Base-by-base conservation (phyloP, 2,888 invertebrate species). In the Aelia acuminata region DNA sequence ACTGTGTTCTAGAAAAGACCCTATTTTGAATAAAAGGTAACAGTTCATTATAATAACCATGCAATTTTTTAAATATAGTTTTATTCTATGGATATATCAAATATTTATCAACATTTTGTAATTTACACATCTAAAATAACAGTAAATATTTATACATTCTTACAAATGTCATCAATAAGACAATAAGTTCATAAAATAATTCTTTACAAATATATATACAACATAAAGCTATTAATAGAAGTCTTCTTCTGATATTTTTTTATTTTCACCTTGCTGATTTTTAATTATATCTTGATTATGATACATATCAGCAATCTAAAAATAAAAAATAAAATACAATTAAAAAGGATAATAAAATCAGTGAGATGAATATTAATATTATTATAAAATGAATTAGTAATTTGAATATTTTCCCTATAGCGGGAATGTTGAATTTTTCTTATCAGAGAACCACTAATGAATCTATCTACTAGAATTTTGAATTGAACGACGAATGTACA, bases 261-360 rank as follows among this genome's bases (percentile, higher is more conserved):
- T 91, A 3, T 91, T 90, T 89, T 92, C 92, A 39, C 89, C 91
- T 89, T 93, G 92, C 91, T 95, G 94, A 92, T 96, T 96, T 91
- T 96, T 95, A 47, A 99, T 96, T 93, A 97, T 97, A 92, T 98
- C 98, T 93, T 99, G 99, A 91, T 94, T 96, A 5, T 95, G 95
- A 93, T 99, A 99, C 96, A 99, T 95, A 57, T 95, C 94, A 0
- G 97, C 97, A 63, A 98, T 94, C 93, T 93, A 90, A 26, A 91
- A 91, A 88, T 89, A 84, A 87, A 88, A 90, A 63, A 22, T 43
- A 80, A 22, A 43, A 43, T 43, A 43, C 43, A 43, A 43, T 43
- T 43, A 43, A 43, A 43, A 43, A 43, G 7, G 43, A n/a, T 43
- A 43, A 43, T 43, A 4, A 35, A 47, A 84, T 84, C 4, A 49